phyloP scores from a whole-genome alignment of 2,113 vertebrate genomes.

The Poecilia latipinna region DNA sequence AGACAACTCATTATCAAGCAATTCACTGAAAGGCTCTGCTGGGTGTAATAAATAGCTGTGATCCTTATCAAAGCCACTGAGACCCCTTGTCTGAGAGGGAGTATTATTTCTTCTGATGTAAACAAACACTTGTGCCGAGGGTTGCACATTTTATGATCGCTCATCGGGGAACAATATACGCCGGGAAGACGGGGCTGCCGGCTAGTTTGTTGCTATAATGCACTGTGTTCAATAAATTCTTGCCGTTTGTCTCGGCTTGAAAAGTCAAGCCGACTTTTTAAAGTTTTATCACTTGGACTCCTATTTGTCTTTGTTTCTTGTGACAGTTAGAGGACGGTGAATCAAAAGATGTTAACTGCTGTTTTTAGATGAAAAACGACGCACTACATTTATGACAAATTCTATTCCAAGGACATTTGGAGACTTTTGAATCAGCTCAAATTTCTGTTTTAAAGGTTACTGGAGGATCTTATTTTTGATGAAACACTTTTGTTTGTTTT shows the following conservation, averaged over 20 bases:
- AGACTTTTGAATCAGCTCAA: not conserved
- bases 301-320: not conserved
- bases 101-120: slow-evolving; percentile 60
- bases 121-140: slow-evolving; percentile 56
- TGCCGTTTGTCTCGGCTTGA: not conserved
- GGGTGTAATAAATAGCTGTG: slow-evolving; percentile 68
- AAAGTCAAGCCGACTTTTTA: not conserved
- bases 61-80: slow-evolving; percentile 62
- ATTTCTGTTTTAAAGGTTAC: not conserved
- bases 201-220: slow-evolving; percentile 7
- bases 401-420: not conserved
- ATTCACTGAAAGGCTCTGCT: slow-evolving; percentile 54
- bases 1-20: slow-evolving; percentile 51
- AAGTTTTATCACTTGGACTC: not conserved
- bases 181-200: not conserved
- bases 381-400: not conserved
- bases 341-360: not conserved
- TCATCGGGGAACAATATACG: slow-evolving; percentile 57
- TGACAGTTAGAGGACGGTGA: not conserved
- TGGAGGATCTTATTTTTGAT: not conserved
- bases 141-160: slow-evolving; percentile 48
- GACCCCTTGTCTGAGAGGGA: slow-evolving; percentile 53
- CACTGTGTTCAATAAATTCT: not conserved
- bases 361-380: not conserved
- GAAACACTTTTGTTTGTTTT: not conserved